Conservation (phyloP, 2,113 vertebrate genomes). For the Scartelaos histophorus region DNA sequence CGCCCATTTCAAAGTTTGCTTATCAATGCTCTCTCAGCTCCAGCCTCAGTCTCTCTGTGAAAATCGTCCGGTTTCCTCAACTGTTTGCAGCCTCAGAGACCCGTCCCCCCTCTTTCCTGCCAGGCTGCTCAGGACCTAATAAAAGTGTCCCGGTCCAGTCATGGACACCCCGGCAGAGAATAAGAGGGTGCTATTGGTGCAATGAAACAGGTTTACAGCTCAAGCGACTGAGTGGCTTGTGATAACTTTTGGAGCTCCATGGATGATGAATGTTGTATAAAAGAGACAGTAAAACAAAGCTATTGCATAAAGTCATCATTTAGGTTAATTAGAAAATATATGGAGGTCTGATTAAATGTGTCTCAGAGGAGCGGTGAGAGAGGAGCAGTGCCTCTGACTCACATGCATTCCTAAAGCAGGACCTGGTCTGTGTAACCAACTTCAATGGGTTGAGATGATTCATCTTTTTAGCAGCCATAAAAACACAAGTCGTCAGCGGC, state of each 20-base stretch:
- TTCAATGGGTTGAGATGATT: conserved; percentile 59
- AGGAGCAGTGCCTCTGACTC: conserved; percentile 69
- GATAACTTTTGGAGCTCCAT: conserved; percentile 39
- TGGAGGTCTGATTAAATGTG: conserved; percentile 72
- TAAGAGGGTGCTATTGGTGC: conserved; percentile 16
- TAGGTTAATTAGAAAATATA: conserved; percentile 76
- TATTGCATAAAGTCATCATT: conserved; percentile 72
- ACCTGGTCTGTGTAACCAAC: conserved; percentile 77
- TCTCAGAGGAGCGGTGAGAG: conserved; percentile 68
- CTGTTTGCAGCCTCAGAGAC: conserved; percentile 62
- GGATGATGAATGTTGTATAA: conserved; percentile 71
- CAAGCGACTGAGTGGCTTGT: conserved; percentile 44
- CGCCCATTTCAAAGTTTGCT: conserved; percentile 62
- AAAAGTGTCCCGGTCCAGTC: conserved; percentile 74
- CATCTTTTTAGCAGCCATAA: conserved; percentile 47
- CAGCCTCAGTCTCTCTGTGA: conserved; percentile 69
- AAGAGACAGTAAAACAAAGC: conserved; percentile 73
- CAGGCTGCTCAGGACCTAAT: conserved; percentile 65
- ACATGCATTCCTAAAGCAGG: conserved; percentile 67
- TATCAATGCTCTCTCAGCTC: conserved; percentile 72
- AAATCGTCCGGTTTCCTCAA: conserved; percentile 73
- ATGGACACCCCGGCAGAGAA: conserved; percentile 58
- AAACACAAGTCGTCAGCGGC: conserved; percentile 43
- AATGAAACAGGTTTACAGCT: conserved; percentile 34
- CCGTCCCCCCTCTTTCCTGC: conserved; percentile 69